Conservation (phyloP, 2,113 vertebrate species). For the Plecturocebus donacophilus region DNA sequence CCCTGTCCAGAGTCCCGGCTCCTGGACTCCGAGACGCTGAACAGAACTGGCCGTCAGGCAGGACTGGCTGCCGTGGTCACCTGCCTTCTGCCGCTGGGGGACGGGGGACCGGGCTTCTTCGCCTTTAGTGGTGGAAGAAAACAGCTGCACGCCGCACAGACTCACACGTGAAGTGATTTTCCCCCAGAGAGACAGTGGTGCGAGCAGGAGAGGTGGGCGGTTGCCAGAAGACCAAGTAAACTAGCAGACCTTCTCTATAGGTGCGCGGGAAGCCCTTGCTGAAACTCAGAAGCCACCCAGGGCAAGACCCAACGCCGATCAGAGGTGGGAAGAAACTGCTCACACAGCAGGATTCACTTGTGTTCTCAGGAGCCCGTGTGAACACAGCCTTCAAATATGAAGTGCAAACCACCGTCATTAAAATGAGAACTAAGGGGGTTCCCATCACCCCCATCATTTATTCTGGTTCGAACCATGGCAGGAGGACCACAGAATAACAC, state of each 20-base stretch:
- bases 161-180: rapidly evolving
- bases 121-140: neutral
- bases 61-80: rapidly evolving
- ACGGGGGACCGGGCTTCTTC: rapidly evolving
- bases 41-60: neutral
- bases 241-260: neutral
- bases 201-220: rapidly evolving
- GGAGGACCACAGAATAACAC: rapidly evolving
- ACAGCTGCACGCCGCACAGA: rapidly evolving
- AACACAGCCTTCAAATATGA: neutral
- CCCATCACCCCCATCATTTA: rapidly evolving
- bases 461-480: rapidly evolving
- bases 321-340: neutral
- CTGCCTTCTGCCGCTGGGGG: neutral
- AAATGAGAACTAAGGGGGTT: rapidly evolving
- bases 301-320: rapidly evolving
- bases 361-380: neutral
- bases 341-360: rapidly evolving
- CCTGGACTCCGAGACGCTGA: rapidly evolving
- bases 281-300: too few species aligned
- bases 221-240: neutral
- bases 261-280: rapidly evolving
- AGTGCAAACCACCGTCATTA: too few species aligned
- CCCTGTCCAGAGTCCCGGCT: neutral
- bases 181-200: neutral